These are phyloP conservation scores for Eutrigla gurnardus DNA, from an alignment of 2,797 vertebrate species.

Conservation along the genomic window DNA sequence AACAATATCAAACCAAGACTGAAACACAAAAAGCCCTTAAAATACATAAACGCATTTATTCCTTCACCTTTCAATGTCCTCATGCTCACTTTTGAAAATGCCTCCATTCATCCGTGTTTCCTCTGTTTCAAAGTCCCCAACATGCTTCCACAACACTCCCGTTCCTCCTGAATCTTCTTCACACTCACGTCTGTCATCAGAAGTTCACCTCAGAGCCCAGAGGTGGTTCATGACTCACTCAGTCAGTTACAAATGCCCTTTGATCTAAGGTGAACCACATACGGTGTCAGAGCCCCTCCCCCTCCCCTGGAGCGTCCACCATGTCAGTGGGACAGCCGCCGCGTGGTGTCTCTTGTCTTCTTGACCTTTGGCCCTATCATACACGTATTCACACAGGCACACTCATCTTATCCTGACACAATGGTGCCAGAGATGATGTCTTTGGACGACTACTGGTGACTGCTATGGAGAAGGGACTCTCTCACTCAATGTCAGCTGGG, in stretches of 20 bases:
- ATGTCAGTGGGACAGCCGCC: slow-evolving; percentile 46
- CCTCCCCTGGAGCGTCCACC: slow-evolving; percentile 11
- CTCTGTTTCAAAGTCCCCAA: slow-evolving; percentile 22
- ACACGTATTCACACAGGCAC: background rate
- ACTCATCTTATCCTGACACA: slow-evolving; percentile 55
- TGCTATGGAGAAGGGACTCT: slow-evolving; percentile 6
- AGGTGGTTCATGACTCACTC: slow-evolving; percentile 28
- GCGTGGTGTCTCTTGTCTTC: slow-evolving; percentile 10
- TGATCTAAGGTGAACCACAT: slow-evolving; percentile 46
- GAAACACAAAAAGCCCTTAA: background rate
- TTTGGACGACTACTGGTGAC: slow-evolving; percentile 46
- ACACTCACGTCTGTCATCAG: slow-evolving; percentile 42
- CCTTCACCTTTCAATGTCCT: slow-evolving; percentile 11
- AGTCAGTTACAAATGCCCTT: slow-evolving; percentile 44
- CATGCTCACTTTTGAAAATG: background rate
- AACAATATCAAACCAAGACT: background rate
- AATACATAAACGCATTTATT: background rate
- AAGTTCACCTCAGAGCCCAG: slow-evolving; percentile 39
- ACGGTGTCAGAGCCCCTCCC: slow-evolving; percentile 3
- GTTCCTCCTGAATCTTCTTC: slow-evolving; percentile 39
- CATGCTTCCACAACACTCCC: background rate
- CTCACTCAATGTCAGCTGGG: too few species aligned
- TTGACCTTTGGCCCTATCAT: slow-evolving; percentile 44
- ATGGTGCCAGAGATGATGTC: slow-evolving; percentile 49
- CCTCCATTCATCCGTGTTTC: slow-evolving; percentile 26